These are phyloP conservation scores for Galeopsomyia nigrocyanea DNA, from an alignment of 2,888 invertebrate species.

Conservation along the genomic window DNA sequence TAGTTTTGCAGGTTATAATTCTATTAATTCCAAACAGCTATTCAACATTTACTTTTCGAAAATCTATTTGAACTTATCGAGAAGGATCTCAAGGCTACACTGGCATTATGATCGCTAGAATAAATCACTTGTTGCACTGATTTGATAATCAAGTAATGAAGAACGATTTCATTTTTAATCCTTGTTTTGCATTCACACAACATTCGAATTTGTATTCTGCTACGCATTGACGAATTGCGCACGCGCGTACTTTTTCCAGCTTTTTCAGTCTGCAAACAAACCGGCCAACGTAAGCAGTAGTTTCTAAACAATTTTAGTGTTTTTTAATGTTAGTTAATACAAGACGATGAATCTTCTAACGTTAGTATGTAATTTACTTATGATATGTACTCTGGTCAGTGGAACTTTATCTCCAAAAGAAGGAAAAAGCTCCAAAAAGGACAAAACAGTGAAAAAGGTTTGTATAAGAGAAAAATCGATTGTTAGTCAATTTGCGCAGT, in stretches of 20 bases:
- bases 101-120: too few relatives aligned
- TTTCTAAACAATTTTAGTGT: conserved; percentile 2
- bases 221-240: neutral
- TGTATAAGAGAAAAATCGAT: neutral
- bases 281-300: conserved; percentile 19
- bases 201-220: too few relatives aligned
- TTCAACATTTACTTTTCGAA: too few relatives aligned
- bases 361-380: conserved; percentile 29
- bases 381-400: conserved; percentile 18
- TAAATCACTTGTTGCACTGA: too few relatives aligned
- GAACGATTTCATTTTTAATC: too few relatives aligned
- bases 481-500: neutral
- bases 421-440: conserved; percentile 32
- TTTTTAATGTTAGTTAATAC: conserved; percentile 15
- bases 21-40: too few relatives aligned
- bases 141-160: too few relatives aligned
- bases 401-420: conserved; percentile 46
- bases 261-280: neutral
- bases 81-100: too few relatives aligned
- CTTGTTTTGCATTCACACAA: too few relatives aligned
- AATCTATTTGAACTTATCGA: too few relatives aligned
- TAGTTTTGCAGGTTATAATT: too few relatives aligned
- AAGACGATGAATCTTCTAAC: conserved; percentile 37
- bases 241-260: neutral
- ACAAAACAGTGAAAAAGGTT: conserved; percentile 39